A percentile compares a stretch with the other conserved stretches of the same genome.
phyloP scores from a whole-genome alignment of 2,888 invertebrate species.

The Alsophila aescularia region DNA sequence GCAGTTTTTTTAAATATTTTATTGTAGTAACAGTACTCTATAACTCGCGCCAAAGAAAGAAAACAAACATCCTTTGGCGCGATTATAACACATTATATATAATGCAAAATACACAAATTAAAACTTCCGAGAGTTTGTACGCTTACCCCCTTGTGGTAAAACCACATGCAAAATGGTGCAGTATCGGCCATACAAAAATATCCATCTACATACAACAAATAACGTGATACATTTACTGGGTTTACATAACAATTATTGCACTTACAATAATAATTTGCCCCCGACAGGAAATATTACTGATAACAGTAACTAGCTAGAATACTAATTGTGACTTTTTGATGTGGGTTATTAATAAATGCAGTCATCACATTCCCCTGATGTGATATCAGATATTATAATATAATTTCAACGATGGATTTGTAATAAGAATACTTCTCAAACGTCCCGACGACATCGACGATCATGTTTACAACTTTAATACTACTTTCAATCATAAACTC shows the following conservation, averaged over 20 bases:
- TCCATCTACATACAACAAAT: slow-evolving; percentile 6
- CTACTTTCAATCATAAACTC: too few relatives aligned
- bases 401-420: too few relatives aligned
- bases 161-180: slow-evolving; percentile 19
- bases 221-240: slow-evolving; percentile 13
- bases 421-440: too few relatives aligned
- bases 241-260: slow-evolving; percentile 18
- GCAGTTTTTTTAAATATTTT: too few relatives aligned
- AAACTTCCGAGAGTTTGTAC: slow-evolving; percentile 37
- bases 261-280: slow-evolving; percentile 10
- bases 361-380: neutral
- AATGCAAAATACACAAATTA: slow-evolving; percentile 37
- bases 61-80: too few relatives aligned
- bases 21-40: too few relatives aligned
- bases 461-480: too few relatives aligned
- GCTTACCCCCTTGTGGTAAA: slow-evolving; percentile 43
- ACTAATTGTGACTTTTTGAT: slow-evolving; percentile 5
- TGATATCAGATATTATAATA: too few relatives aligned
- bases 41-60: too few relatives aligned
- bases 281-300: neutral
- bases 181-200: slow-evolving; percentile 26
- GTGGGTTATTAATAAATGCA: neutral
- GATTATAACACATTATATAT: slow-evolving; percentile 47
- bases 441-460: too few relatives aligned
- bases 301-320: neutral